phyloP scores from a whole-genome alignment of 2,113 vertebrate genomes.

The Boleophthalmus pectinirostris region DNA sequence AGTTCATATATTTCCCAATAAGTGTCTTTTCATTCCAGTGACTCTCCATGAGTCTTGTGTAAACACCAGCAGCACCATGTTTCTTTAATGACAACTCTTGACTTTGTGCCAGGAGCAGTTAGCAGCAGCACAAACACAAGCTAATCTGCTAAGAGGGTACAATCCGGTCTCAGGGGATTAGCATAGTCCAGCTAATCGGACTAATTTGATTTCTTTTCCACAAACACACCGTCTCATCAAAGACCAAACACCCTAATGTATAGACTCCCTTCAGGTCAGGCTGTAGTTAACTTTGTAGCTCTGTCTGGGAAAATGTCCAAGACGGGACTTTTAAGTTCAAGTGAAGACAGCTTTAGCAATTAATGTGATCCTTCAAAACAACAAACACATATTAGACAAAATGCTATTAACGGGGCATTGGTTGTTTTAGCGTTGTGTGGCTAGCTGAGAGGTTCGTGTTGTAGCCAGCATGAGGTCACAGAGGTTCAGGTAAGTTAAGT shows the following conservation, averaged over 20 bases:
- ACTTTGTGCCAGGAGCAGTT: background rate
- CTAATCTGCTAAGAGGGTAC: slow-evolving; percentile 1
- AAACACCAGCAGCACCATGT: background rate
- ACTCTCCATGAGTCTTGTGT: too few relatives aligned
- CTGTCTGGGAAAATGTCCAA: background rate
- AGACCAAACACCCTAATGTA: background rate
- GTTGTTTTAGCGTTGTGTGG: background rate
- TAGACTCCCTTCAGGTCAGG: background rate
- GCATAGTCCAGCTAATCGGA: background rate
- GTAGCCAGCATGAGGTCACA: background rate
- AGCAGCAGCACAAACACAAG: background rate
- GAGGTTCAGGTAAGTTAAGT: background rate
- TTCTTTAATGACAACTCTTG: slow-evolving; percentile 2
- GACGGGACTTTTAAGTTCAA: background rate
- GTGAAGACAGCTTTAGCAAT: background rate
- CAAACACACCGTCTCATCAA: background rate
- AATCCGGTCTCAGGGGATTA: background rate
- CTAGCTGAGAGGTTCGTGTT: background rate
- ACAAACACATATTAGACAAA: background rate
- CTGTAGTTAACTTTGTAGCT: background rate
- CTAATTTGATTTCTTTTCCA: slow-evolving; percentile 1
- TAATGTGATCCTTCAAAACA: background rate
- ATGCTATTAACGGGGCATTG: background rate
- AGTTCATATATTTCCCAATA: too few relatives aligned
- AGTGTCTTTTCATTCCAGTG: too few relatives aligned